Evolutionary conservation across 2,113 vertebrate species (phyloP), one percentile per base, ranked within the genome.

Genomic region (Paracanthobrama guichenoti): DNA sequence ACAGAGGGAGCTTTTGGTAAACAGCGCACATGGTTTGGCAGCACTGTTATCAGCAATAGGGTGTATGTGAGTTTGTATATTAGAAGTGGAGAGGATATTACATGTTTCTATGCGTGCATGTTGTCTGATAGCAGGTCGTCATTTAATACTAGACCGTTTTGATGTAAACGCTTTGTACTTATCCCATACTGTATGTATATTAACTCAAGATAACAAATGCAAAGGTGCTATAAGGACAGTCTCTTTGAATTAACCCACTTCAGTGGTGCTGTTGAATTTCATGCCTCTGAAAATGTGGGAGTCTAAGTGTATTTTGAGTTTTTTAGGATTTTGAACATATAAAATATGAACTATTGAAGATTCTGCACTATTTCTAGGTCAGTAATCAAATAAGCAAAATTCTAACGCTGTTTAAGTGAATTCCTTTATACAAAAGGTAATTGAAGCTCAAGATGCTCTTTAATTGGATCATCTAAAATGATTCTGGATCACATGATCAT

Each of bases 41-140:
- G 66, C 14, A 1, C 53, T 82, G 44, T 60, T 74, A 74, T 80
- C 84, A 42, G 35, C 84, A 81, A 79, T 76, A 39, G 66, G 64
- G 72, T 71, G 72, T 67, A 53, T 79, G n/a, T 73, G 31, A 69
- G 35, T 82, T 87, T 82, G 83, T 87, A 76, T 87, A 82, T 59
- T 64, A 64, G 79, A 78, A 53, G 26, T 77, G 20, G 31, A 78
- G 20, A 50, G 57, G 46, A 57, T 82, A 53, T 75, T 67, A 72
- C 9, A 72, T 57, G 74, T 55, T 84, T 42, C 48, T 77, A 42
- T 79, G 67, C 9, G 11, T 80, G 26, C 18, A 55, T 46, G 28
- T 72, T 22, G 66, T 81, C 53, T 74, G n/a, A 50, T 82, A 53
- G 39, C 20, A 66, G 42, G 50, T 80, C 13, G 64, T 83, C 44